Base-by-base conservation (phyloP, 2,888 invertebrate species). In the Muschampia plurimacula region DNA sequence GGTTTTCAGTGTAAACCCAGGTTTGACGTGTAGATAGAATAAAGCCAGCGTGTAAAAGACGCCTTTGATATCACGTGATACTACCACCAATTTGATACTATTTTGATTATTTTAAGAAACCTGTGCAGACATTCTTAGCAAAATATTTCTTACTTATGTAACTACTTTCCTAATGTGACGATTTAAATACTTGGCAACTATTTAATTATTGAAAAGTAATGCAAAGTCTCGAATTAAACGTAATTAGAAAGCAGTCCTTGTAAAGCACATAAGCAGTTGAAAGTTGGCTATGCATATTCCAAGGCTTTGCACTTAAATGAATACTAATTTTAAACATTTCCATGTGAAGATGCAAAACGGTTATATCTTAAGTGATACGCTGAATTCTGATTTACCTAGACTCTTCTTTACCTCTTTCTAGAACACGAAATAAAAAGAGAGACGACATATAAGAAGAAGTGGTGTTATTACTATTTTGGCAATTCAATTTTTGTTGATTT, bases 321-420 rank as follows among this genome's bases (percentile, higher is more conserved):
- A 71, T 71, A 66, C 71, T 71, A 71, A 71, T 71, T 71, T 66
- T 8, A 15, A 46, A 66, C 46, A 66, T 71, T 66, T 66, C 59
- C 66, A 71, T 60, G 49, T 49, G 22, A 59, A 28, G 28, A 65
- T 39, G 49, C 59, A 36, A 8, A 46, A 59, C 10, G 12, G 32
- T 59, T 46, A 32, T 28, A 44, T 59, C 57, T 59, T 28, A 65
- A 10, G 32, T 28, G 28, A 13, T 46, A 13, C 7, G 64, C 28
- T 36, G 28, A 12, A 57, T 57, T 28, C 28, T 57, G 10, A 15
- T 52, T 52, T 13, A 15, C 15, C 52, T 13, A 13, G 3, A 13
- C 46, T 46, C 13, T 6, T 7, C 6, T 44, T 44, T 22, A 22
- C 22, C 22, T 22, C 22, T 22, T 22, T 22, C 22, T 22, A 22